Conservation (phyloP, 2,113 vertebrate species). For the Nothocercus julius region DNA sequence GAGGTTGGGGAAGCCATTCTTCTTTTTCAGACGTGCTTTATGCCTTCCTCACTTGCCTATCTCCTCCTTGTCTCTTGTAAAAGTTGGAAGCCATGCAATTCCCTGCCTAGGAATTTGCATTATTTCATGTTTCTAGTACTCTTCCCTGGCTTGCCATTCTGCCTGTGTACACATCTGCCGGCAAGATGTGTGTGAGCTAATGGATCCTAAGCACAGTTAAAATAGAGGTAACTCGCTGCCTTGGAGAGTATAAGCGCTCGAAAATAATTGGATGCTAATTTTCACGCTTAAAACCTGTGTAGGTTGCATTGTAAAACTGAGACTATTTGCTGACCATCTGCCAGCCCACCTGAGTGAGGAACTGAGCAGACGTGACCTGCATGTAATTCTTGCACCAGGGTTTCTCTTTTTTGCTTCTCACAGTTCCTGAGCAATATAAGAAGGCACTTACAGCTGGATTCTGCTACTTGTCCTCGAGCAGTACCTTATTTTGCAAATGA, state of each 20-base stretch:
- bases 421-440: slow-evolving; percentile 10
- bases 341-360: slow-evolving; percentile 50
- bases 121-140: slow-evolving; percentile 46
- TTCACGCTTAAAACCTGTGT: slow-evolving; percentile 22
- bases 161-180: background rate
- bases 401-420: background rate
- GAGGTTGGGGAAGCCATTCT: background rate
- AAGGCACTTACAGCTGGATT: background rate
- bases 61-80: background rate
- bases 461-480: background rate
- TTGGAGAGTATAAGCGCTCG: background rate
- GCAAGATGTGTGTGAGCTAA: background rate
- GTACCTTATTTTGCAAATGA: background rate
- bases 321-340: slow-evolving; percentile 65
- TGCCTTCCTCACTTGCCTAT: background rate
- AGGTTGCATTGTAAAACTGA: slow-evolving; percentile 49
- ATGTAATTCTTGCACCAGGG: background rate
- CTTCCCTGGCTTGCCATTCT: slow-evolving; percentile 46
- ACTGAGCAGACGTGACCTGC: slow-evolving; percentile 19
- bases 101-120: background rate
- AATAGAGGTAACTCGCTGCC: slow-evolving; percentile 4
- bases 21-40: background rate
- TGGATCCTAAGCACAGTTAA: slow-evolving; percentile 43
- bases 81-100: slow-evolving; percentile 36
- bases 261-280: slow-evolving; percentile 57